A percentile compares a stretch with the other conserved stretches of the same genome.
Conservation (phyloP, 2,797 vertebrate species). For the Anabacerthia variegaticeps region DNA sequence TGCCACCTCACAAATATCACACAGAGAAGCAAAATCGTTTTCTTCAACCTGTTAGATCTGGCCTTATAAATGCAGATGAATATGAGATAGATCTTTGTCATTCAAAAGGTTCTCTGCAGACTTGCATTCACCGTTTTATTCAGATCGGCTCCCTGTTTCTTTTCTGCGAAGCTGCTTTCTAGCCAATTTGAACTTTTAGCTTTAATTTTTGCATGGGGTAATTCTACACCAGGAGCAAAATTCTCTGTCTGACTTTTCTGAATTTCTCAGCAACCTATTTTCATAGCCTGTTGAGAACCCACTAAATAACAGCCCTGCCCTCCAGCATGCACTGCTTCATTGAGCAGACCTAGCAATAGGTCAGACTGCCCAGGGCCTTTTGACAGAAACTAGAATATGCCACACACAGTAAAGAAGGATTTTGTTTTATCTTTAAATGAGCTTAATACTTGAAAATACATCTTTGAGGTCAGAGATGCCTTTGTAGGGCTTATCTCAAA, state of each 20-base stretch:
- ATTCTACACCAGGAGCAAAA: not conserved
- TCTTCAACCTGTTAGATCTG: not conserved
- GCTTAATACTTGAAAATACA: not conserved
- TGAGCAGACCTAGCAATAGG: not conserved
- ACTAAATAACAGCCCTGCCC: not conserved
- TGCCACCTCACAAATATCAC: not conserved
- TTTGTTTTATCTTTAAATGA: slow-evolving; percentile 21
- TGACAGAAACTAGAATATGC: not conserved
- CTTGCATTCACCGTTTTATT: not conserved
- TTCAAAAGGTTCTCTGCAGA: not conserved
- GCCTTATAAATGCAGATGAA: not conserved
- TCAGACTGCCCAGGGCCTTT: not conserved
- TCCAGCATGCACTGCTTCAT: not conserved
- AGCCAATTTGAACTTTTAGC: not conserved
- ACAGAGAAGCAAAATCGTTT: not conserved
- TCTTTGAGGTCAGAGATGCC: not conserved
- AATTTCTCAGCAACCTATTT: not conserved
- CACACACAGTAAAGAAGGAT: not conserved
- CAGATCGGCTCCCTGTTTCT: not conserved
- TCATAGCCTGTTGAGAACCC: not conserved
- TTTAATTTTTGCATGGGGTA: not conserved
- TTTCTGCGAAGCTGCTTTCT: not conserved
- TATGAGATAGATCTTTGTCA: not conserved
- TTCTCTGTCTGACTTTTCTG: not conserved
- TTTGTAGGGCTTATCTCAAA: not conserved